Percentiles rank a stretch among this genome's conserved stretches.
Conservation (phyloP, 2,888 invertebrate species). For the Pheosia tremula region DNA sequence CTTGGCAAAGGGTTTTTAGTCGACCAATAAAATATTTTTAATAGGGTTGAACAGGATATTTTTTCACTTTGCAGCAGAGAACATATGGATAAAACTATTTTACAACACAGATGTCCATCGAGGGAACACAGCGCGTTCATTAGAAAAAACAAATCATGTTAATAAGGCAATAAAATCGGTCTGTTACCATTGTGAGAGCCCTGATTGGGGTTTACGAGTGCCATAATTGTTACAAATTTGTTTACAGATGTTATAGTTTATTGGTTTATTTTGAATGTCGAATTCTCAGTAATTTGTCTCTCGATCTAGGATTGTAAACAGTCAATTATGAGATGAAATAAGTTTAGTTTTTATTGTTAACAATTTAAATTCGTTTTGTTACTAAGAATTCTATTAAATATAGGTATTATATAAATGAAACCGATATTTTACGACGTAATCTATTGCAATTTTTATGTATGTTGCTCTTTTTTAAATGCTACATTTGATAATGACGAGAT, state of each 20-base stretch:
- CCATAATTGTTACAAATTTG: conserved; percentile 79
- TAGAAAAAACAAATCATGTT: conserved; percentile 81
- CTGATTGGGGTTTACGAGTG: conserved; percentile 71
- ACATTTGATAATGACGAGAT: not conserved
- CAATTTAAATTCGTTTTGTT: too few relatives aligned
- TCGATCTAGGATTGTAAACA: conserved; percentile 30
- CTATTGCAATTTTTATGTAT: too few relatives aligned
- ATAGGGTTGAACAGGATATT: not conserved
- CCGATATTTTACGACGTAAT: too few relatives aligned
- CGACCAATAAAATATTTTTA: too few relatives aligned
- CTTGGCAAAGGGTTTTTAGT: too few relatives aligned
- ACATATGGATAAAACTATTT: conserved; percentile 14
- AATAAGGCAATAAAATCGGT: conserved; percentile 77
- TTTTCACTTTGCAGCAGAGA: not conserved
- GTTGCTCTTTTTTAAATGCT: too few relatives aligned
- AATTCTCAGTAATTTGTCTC: conserved; percentile 22
- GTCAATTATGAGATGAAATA: conserved; percentile 23
- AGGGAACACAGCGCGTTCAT: conserved; percentile 67
- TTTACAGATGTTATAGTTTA: conserved; percentile 55
- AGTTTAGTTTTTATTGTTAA: not conserved
- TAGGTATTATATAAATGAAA: too few relatives aligned
- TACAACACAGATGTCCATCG: conserved; percentile 39
- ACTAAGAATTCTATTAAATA: too few relatives aligned
- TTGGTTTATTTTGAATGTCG: conserved; percentile 17
- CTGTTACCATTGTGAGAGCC: conserved; percentile 72